Evolutionary conservation across 2,113 vertebrate genomes (phyloP).

Genomic region (Martes martes): DNA sequence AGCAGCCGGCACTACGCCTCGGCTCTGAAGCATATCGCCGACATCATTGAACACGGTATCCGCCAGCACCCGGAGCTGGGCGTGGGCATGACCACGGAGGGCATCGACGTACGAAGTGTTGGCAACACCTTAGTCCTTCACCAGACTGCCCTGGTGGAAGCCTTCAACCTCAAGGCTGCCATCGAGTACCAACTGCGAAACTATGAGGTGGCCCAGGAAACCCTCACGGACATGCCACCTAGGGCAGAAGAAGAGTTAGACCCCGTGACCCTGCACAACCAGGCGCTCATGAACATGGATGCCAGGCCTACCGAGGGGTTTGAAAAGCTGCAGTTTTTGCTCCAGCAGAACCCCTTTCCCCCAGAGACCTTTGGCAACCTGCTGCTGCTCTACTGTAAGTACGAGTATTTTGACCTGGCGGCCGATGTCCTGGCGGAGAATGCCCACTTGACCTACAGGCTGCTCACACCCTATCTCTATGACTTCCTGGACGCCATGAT

Average conservation of each 20-base stretch:
- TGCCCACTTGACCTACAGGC: slow-evolving; percentile 94
- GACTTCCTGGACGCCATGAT: slow-evolving; percentile 95
- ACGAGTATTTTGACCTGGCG: slow-evolving; percentile 94
- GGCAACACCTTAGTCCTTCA: slow-evolving; percentile 95
- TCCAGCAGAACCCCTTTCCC: slow-evolving; percentile 94
- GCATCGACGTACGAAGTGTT: slow-evolving; percentile 93
- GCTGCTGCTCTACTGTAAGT: slow-evolving; percentile 92
- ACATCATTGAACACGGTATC: slow-evolving; percentile 93
- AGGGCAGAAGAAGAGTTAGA: slow-evolving; percentile 95
- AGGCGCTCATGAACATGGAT: slow-evolving; percentile 97
- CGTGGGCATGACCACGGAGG: slow-evolving; percentile 93
- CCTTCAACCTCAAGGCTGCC: slow-evolving; percentile 96
- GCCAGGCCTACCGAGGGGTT: slow-evolving; percentile 92
- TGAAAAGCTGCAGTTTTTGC: slow-evolving; percentile 94
- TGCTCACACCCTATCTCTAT: slow-evolving; percentile 93
- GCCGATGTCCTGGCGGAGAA: slow-evolving; percentile 98
- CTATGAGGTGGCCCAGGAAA: slow-evolving; percentile 88
- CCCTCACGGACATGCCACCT: slow-evolving; percentile 95
- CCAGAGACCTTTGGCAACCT: slow-evolving; percentile 97
- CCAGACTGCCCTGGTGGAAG: slow-evolving; percentile 93
- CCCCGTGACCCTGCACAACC: slow-evolving; percentile 95
- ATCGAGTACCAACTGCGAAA: slow-evolving; percentile 95
- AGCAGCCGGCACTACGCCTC: slow-evolving; percentile 87
- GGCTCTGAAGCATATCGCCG: slow-evolving; percentile 89
- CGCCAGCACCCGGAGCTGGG: slow-evolving; percentile 94